phyloP scores from a whole-genome alignment of 1,140 invertebrate genomes.

The Fopius arisanus region DNA sequence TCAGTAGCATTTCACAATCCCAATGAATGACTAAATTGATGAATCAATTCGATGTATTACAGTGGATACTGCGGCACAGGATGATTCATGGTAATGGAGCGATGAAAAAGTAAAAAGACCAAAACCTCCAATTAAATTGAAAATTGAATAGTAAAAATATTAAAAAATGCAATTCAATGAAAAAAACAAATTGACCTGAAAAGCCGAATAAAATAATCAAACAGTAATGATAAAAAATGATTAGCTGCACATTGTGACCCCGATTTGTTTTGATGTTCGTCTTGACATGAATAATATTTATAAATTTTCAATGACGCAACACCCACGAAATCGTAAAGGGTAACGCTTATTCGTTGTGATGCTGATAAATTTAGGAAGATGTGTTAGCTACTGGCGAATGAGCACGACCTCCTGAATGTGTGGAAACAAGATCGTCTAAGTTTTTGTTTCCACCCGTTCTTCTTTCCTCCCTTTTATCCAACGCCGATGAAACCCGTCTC shows the following conservation, averaged over 20 bases:
- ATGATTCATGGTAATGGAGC: no score
- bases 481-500: neutral
- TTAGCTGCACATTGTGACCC: neutral
- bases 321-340: neutral
- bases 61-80: no score
- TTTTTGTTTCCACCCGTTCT: conserved; percentile 16
- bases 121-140: no score
- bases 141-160: no score
- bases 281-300: conserved; percentile 6
- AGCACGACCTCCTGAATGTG: neutral
- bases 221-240: neutral
- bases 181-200: no score
- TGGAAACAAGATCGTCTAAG: neutral
- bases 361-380: conserved; percentile 13
- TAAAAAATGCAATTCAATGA: no score
- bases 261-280: neutral
- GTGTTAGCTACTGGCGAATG: neutral
- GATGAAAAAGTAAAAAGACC: no score
- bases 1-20: no score
- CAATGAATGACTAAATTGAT: no score
- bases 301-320: conserved; percentile 5
- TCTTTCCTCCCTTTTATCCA: conserved; percentile 21
- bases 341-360: neutral
- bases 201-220: no score
- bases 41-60: no score